These are phyloP conservation scores for Linurgus olivaceus DNA, from an alignment of 2,797 vertebrate genomes.

Conservation along the genomic window DNA sequence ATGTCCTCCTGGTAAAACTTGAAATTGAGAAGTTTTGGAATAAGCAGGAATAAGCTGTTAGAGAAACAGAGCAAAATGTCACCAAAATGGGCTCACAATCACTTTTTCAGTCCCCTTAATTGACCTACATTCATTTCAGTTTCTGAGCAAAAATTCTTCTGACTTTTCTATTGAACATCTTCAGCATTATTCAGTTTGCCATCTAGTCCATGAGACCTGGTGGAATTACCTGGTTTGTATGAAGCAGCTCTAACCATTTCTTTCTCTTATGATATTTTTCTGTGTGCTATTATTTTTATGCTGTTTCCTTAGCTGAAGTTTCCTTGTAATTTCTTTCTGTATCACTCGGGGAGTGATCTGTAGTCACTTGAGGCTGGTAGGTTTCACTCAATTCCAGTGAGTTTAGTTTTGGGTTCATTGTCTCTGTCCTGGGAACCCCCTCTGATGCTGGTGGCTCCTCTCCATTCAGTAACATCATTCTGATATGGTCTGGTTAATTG, in stretches of 20 bases:
- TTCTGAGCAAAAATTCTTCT: background rate
- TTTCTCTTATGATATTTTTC: background rate
- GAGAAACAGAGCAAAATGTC: background rate
- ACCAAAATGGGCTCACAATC: background rate
- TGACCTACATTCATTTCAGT: constrained; percentile 2
- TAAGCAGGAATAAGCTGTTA: background rate
- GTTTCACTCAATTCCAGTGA: background rate
- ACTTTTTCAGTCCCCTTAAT: background rate
- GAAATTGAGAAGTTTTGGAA: background rate
- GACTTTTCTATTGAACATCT: background rate
- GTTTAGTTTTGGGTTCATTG: background rate
- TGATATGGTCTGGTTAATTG: background rate
- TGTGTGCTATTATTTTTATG: background rate
- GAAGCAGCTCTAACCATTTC: background rate
- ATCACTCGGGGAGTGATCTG: background rate
- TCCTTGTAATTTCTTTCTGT: background rate
- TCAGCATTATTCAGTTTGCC: background rate
- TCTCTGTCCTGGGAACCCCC: background rate
- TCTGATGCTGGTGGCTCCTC: background rate
- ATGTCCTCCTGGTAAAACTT: background rate
- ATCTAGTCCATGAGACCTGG: background rate
- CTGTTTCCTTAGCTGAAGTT: background rate
- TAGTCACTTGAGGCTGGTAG: background rate
- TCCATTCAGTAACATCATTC: background rate
- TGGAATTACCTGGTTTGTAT: background rate